phyloP scores from a whole-genome alignment of 2,888 invertebrate species.

The Tortrix viridana region DNA sequence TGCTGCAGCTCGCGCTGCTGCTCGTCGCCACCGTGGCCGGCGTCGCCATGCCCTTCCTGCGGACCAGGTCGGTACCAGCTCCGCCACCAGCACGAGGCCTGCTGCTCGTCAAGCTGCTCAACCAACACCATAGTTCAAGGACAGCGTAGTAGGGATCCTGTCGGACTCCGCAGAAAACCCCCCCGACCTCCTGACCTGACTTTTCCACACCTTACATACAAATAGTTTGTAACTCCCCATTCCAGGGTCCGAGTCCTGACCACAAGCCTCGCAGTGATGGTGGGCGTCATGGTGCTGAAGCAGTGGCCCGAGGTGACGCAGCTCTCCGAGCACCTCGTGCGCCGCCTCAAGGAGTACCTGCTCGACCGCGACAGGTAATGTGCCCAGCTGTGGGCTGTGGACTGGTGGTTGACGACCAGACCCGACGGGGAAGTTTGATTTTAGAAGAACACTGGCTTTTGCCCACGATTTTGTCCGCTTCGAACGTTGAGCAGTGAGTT shows the following conservation, averaged over 20 bases:
- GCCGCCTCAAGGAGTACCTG: slow-evolving; percentile 90
- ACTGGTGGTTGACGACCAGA: no score
- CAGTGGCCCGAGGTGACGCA: slow-evolving; percentile 96
- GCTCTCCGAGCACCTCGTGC: slow-evolving; percentile 91
- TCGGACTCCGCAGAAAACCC: no score
- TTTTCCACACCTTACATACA: no score
- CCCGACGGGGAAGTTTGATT: no score
- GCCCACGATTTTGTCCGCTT: no score
- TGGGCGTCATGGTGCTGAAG: slow-evolving; percentile 92
- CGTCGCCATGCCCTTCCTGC: slow-evolving; percentile 96
- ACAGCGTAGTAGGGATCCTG: no score
- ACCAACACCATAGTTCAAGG: no score
- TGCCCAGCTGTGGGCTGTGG: background rate
- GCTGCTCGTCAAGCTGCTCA: slow-evolving; percentile 70
- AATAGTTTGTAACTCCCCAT: no score
- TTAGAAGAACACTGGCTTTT: no score
- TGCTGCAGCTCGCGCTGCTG: slow-evolving; percentile 95
- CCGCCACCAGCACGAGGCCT: background rate
- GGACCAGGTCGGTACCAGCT: slow-evolving; percentile 88
- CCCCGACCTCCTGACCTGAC: no score
- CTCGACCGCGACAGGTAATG: slow-evolving; percentile 85
- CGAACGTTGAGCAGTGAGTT: no score
- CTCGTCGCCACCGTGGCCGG: slow-evolving; percentile 97
- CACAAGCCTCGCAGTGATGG: slow-evolving; percentile 91
- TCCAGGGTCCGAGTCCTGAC: slow-evolving; percentile 93